phyloP scores from a whole-genome alignment of 2,113 vertebrate species.

The Colistium nudipinnis region DNA sequence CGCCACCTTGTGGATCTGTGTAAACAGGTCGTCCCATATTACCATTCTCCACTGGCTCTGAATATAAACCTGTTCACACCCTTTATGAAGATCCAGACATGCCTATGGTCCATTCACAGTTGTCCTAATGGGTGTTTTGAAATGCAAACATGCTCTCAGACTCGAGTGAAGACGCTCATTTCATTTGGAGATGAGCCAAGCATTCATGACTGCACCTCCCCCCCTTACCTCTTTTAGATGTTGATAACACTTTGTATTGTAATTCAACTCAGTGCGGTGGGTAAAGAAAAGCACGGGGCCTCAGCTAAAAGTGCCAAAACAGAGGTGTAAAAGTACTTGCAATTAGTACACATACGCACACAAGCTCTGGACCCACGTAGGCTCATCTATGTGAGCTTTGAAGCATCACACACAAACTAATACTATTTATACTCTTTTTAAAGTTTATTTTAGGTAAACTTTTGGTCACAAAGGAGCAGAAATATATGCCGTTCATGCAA shows the following conservation, averaged over 20 bases:
- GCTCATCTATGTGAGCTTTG: background rate
- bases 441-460: background rate
- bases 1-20: conserved; percentile 57
- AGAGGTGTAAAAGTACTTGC: background rate
- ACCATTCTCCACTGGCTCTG: background rate
- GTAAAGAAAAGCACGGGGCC: background rate
- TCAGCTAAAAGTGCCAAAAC: background rate
- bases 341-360: too few relatives aligned
- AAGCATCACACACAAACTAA: too few relatives aligned
- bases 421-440: background rate
- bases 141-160: conserved; percentile 36
- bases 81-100: background rate
- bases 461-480: background rate
- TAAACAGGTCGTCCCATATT: background rate
- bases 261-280: conserved; percentile 19
- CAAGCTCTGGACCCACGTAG: too few relatives aligned
- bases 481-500: background rate
- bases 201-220: background rate
- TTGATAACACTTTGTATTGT: conserved; percentile 36
- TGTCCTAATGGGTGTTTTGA: conserved; percentile 9
- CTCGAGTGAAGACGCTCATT: conserved; percentile 2
- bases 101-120: background rate
- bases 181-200: conserved; percentile 38
- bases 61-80: conserved; percentile 13
- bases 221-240: conserved; percentile 2